These are phyloP conservation scores for Murina feae DNA, from an alignment of 2,113 vertebrate species.

Conservation along the genomic window DNA sequence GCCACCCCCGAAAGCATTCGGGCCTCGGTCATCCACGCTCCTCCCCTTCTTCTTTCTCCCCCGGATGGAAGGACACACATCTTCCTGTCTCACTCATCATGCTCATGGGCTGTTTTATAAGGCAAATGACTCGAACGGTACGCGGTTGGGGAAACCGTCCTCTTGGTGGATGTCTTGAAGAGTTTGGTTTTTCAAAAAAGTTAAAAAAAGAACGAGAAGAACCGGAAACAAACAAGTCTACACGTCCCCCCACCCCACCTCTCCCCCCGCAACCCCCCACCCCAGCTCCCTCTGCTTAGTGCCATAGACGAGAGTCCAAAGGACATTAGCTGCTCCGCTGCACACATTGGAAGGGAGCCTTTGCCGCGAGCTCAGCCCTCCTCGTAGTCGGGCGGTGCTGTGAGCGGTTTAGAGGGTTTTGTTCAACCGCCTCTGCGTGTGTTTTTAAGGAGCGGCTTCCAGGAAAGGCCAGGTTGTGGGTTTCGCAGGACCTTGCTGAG, in stretches of 20 bases:
- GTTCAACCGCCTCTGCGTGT: conserved; percentile 79
- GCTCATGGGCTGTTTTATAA: conserved; percentile 17
- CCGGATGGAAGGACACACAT: background rate
- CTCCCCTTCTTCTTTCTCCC: background rate
- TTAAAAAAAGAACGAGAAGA: conserved; percentile 59
- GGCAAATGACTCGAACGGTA: conserved; percentile 60
- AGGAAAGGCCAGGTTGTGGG: conserved; percentile 40
- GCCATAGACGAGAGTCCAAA: conserved; percentile 85
- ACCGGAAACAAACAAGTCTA: conserved; percentile 58
- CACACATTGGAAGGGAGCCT: conserved; percentile 83
- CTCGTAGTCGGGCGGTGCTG: conserved; percentile 83
- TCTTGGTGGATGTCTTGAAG: conserved; percentile 80
- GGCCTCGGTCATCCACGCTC: conserved; percentile 53
- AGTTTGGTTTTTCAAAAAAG: conserved; percentile 77
- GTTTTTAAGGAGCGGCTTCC: conserved; percentile 76
- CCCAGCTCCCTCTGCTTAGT: conserved; percentile 70
- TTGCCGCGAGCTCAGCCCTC: conserved; percentile 75
- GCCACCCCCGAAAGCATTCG: conserved; percentile 69
- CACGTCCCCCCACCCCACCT: background rate
- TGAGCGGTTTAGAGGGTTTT: conserved; percentile 80
- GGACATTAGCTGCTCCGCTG: conserved; percentile 86
- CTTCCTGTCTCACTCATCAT: background rate
- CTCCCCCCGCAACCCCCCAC: too few relatives aligned
- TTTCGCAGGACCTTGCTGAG: background rate
- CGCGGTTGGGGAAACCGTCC: conserved; percentile 76